Evolutionary conservation across 1,140 invertebrate genomes (phyloP), one percentile per base, ranked within the genome.

Genomic region (Lasioglossum baleicum): DNA sequence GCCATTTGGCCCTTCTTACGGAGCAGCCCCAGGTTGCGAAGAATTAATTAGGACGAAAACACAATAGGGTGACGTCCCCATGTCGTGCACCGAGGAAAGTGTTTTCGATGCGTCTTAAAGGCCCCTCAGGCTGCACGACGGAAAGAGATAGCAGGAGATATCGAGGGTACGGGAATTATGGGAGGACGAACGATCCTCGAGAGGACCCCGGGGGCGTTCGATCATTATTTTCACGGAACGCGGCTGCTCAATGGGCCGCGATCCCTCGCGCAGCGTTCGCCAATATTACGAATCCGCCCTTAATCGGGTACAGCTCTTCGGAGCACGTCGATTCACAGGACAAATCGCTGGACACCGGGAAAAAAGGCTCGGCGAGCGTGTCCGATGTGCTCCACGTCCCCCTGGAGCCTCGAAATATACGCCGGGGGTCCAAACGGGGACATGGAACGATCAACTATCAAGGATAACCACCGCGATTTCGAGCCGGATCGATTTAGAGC

Each of bases 201-300:
- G 79, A 86, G 80, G 67, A 80, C 60, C 75, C 73, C 75, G 75
- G 64, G 69, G 82, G 76, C 75, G 77, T 84, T 73, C 73, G 63
- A 84, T 88, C 86, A 87, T 88, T 88, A 87, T 89, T 87, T 89
- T 89, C 75, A 88, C 81, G 87, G 77, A 65, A 87, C 20, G 63
- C 76, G 80, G 71, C 66, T 87, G 80, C 83, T 88, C 88, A 87
- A 88, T 88, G 83, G 82, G 20, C 83, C 85, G 80, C 83, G 58
- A 85, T 87, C 85, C 82, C 81, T 85, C 87, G 68, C 63, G 67
- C 17, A 44, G 64, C 75, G 69, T 83, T 88, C 83, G 76, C 66
- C 73, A 67, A 84, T 87, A 87, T 88, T 88, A 87, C 83, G 82
- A 85, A 86, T 87, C 82, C 70, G 74, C 67, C 80, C 78, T 87